Base-by-base conservation (phyloP, 2,797 vertebrate species). In the Morus bassanus region DNA sequence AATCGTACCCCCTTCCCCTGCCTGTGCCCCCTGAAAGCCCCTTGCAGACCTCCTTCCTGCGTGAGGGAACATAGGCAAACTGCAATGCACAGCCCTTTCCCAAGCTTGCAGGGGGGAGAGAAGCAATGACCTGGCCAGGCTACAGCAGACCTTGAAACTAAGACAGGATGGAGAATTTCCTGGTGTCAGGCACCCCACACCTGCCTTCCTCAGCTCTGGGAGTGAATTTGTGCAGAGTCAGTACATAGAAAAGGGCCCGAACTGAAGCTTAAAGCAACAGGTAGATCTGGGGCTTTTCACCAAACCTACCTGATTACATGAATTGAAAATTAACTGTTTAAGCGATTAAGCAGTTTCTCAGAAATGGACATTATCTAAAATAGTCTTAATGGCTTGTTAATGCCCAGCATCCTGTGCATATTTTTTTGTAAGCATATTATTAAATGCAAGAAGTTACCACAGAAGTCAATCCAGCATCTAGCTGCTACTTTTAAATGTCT, bases 371-470 rank as follows among this genome's bases (percentile, higher is more conserved):
- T 50, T 57, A 64, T 24, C 50, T 86, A 50, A 94, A 94, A 57
- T 28, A 92, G 19, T 33, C 46, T 22, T 22, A 45, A 46, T 24
- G 33, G 80, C 21, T 88, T 84, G 48, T 74, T 84, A 81, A 72
- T 28, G 35, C 18, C 48, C 12, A 37, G 31, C 0, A 0, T 11
- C 33, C 22, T 25, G 31, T 10, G 37, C 11, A 4, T 45, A 59
- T 63, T 86, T 16, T 90, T 81, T 63, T 61, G 27, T 43, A 91
- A 90, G 25, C 18, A 46, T 45, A 25, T 43, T 69, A 72, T 75
- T 72, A 92, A 89, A 84, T 59, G 46, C 31, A 73, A 84, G 63
- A 76, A 75, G 84, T 59, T 4, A 67, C n/a, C 65, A 69, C 0
- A 57, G 33, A 84, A 88, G 13, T 19, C 56, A 89, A 64, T 35